Evolutionary conservation across 2,888 invertebrate genomes (phyloP), one percentile per base, ranked within the genome.

Genomic region (Chrysolina haemoptera): DNA sequence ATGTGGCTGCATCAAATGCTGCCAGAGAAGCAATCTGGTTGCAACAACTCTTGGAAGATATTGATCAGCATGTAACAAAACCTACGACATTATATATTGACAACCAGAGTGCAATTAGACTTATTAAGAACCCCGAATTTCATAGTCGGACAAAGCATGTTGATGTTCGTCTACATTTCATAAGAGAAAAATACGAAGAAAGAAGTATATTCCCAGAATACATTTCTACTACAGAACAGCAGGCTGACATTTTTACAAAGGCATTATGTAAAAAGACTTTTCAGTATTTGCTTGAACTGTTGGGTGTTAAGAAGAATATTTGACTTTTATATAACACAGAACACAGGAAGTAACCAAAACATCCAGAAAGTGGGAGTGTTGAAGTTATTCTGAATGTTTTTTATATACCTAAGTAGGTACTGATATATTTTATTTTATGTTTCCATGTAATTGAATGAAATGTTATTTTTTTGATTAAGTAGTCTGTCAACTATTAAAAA

Each of bases 1-100:
- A 80, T 70, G 78, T 82, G 70, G 71, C 79, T 62, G 64, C 78
- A 48, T 53, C 75, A 14, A 78, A 82, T 41, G 78, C 81, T 4
- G 76, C 77, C 66, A 78, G 74, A 12, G 81, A 82, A 59, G 74
- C 78, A 8, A 73, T 81, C 59, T 79, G 76, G 63, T 55, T 79
- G 22, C 27, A 62, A 62, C 74, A 70, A n/a, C 48, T 78, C 0
- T 43, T 35, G 20, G 63, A 8, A 11, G 68, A 18, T 8, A 68
- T 59, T 9, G 59, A 40, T 11, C 40, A 55, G 62, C 73, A 78
- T 59, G 41, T 77, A 18, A 41, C 14, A 22, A 22, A 46, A 22
- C 63, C 43, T 10, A 70, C 53, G 9, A 22, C 18, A 43, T 22
- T 73, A 40, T 62, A 43, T 48, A 64, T 69, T 1, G 74, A 74